Evolutionary conservation across 2,888 invertebrate genomes (phyloP).

Genomic region (Ophion costatus): DNA sequence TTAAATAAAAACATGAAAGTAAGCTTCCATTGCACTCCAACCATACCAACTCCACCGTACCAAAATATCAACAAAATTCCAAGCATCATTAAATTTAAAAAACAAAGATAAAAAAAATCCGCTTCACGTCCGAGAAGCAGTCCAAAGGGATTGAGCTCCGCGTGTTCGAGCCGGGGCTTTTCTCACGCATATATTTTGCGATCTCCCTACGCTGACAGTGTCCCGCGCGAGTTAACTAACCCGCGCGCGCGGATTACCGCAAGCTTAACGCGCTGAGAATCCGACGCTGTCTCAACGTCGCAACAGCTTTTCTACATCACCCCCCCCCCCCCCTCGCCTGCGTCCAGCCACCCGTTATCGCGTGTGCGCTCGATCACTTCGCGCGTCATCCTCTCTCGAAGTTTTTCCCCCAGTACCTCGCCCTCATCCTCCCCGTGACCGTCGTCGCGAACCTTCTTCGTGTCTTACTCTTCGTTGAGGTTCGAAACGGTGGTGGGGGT

Average conservation of each 20-base stretch:
- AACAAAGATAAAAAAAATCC: neutral
- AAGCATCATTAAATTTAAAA: neutral
- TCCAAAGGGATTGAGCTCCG: neutral
- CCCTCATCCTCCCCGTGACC: neutral
- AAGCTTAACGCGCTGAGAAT: neutral
- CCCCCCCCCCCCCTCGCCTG: neutral
- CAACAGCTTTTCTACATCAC: neutral
- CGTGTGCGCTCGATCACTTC: neutral
- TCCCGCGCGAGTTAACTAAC: neutral
- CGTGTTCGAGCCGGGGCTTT: neutral
- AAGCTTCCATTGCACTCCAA: no score
- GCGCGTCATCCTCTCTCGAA: neutral
- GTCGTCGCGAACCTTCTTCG: neutral
- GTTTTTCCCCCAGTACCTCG: slow-evolving; percentile 1
- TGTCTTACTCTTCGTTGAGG: slow-evolving; percentile 8
- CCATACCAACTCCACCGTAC: no score
- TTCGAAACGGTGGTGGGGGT: slow-evolving; percentile 17
- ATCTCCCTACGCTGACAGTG: neutral
- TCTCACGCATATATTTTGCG: neutral
- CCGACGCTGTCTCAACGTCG: slow-evolving; percentile 1
- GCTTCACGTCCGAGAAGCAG: neutral
- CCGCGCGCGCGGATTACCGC: neutral
- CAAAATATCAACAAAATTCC: neutral
- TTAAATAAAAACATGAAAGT: no score
- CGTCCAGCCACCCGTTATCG: neutral